Evolutionary conservation across 2,888 invertebrate genomes (phyloP).

Genomic region (Syrista parreyssii): DNA sequence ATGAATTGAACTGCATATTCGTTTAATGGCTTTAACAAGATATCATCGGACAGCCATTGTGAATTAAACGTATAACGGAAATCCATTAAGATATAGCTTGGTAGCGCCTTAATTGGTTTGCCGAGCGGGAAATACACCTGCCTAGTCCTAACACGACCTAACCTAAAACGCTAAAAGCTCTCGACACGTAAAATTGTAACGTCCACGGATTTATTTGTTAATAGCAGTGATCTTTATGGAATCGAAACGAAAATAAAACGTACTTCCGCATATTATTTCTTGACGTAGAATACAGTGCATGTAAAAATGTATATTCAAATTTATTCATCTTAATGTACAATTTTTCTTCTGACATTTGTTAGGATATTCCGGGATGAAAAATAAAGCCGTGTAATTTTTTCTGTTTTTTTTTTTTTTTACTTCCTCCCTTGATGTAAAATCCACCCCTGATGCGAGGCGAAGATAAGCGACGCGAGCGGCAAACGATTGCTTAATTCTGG

Average conservation of each 20-base stretch:
- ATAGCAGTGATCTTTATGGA: neutral
- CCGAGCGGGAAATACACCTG: too few relatives aligned
- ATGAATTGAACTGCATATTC: neutral
- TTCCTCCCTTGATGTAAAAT: conserved; percentile 10
- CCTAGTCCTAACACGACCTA: too few relatives aligned
- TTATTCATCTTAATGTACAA: neutral
- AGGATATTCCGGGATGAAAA: neutral
- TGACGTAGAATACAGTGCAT: neutral
- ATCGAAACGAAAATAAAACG: neutral
- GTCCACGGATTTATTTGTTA: neutral
- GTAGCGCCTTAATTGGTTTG: too few relatives aligned
- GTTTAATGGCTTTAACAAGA: neutral
- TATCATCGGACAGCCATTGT: neutral
- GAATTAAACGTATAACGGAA: neutral
- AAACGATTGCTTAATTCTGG: conserved; percentile 46
- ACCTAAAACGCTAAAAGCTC: too few relatives aligned
- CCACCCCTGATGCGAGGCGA: conserved; percentile 10
- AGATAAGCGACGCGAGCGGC: conserved; percentile 3
- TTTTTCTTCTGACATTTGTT: neutral
- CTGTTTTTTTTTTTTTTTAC: neutral
- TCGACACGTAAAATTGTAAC: too few relatives aligned
- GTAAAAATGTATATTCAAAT: neutral
- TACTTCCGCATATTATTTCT: neutral
- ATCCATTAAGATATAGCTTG: neutral
- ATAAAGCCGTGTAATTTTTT: neutral